Evolutionary conservation across 1,140 invertebrate species (phyloP), one percentile per base, ranked within the genome.

Genomic region (Muscidifurax raptorellus): DNA sequence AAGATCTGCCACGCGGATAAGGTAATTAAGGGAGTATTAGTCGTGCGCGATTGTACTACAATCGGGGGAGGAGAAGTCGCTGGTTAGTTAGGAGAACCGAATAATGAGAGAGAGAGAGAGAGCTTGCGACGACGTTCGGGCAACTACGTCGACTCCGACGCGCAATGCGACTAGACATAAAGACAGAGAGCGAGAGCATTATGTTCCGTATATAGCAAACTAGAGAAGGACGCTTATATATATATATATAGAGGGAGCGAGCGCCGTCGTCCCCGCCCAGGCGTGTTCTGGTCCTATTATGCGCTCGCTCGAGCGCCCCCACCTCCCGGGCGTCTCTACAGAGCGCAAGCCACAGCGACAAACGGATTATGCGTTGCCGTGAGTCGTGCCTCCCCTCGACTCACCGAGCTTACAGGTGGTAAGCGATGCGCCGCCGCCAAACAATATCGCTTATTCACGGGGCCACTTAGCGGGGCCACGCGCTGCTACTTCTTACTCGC

Each of bases 1-100:
- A 59, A 59, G 52, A 59, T 59, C 52, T 59, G 52, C 52, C 52
- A 22, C 52, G 52, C 52, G 52, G 52, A 59, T 59, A n/a, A n/a
- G 52, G 52, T 59, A 59, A 59, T 59, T 59, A 59, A 59, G 52
- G 52, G 52, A 59, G 52, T 59, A 59, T 59, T 59, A 59, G 52
- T 59, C 52, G 52, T 59, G 52, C 52, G 52, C 22, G 52, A 59
- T 59, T 59, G 18, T 59, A 59, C 52, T 59, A 59, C 22, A n/a
- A 59, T 59, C 52, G 52, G 18, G 18, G 52, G 6, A n/a, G n/a
- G 22, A n/a, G 52, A 59, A 59, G 52, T 59, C 52, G 18, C 52
- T n/a, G 52, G 52, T 59, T 59, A 59, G 22, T 59, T 59, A 18
- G 52, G 4, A 7, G 52, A 59, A 22, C 52, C 18, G 52, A 59